These are phyloP conservation scores for Dolichopus griseipennis DNA, from an alignment of 2,888 invertebrate species.

Conservation along the genomic window DNA sequence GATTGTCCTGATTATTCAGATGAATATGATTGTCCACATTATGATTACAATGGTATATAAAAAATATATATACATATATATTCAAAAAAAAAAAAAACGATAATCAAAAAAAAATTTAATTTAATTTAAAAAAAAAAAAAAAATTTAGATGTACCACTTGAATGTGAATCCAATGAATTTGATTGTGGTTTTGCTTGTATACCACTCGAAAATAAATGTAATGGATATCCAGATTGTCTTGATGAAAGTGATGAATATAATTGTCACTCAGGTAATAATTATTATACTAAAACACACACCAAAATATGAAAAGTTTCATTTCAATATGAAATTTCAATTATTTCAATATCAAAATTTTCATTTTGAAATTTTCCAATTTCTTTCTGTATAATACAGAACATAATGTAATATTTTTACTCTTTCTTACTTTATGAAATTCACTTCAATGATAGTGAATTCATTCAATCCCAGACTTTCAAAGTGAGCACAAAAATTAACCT, in stretches of 20 bases:
- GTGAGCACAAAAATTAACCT: too few species aligned
- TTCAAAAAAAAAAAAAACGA: too few species aligned
- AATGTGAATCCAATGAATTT: constrained; percentile 39
- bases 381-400: too few species aligned
- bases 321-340: too few species aligned
- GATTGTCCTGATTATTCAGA: constrained; percentile 56
- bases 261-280: constrained; percentile 40
- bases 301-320: background rate
- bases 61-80: too few species aligned
- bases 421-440: too few species aligned
- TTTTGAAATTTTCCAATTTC: too few species aligned
- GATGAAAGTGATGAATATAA: constrained; percentile 54
- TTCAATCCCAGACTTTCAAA: too few species aligned
- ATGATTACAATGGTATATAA: constrained; percentile 33
- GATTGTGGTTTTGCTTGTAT: constrained; percentile 41
- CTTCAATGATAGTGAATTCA: too few species aligned
- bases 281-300: background rate
- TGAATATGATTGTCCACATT: constrained; percentile 49
- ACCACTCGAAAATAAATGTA: constrained; percentile 50
- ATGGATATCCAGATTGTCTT: constrained; percentile 51
- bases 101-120: background rate
- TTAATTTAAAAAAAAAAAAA: too few species aligned
- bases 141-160: background rate
- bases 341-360: too few species aligned
- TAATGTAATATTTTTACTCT: too few species aligned